Percentiles rank a stretch among this genome's conserved stretches.
phyloP scores from a whole-genome alignment of 2,888 invertebrate genomes.

The Ferrisia virgata region DNA sequence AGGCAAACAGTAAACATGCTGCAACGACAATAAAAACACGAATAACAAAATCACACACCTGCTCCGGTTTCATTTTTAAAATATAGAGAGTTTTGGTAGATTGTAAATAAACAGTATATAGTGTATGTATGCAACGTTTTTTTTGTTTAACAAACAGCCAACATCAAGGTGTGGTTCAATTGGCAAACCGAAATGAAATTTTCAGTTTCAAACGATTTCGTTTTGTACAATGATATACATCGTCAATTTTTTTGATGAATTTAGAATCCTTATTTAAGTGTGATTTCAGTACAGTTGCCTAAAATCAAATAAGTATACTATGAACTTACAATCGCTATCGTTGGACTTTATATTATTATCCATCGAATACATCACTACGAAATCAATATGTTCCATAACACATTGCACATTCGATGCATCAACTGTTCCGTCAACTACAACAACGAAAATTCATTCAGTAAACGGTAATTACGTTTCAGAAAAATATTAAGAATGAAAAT shows the following conservation, averaged over 20 bases:
- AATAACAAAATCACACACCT: not conserved
- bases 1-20: not conserved
- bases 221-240: too few relatives aligned
- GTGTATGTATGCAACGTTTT: not conserved
- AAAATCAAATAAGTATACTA: not conserved
- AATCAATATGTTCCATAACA: not conserved
- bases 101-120: not conserved
- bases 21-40: not conserved
- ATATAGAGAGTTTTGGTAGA: not conserved
- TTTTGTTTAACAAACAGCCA: not conserved
- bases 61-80: not conserved
- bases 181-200: too few relatives aligned
- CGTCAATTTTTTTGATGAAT: too few relatives aligned
- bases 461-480: too few relatives aligned
- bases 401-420: not conserved
- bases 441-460: not conserved
- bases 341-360: slow-evolving; percentile 39
- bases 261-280: too few relatives aligned
- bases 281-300: too few relatives aligned
- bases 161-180: not conserved
- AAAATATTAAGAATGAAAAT: too few relatives aligned
- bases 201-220: too few relatives aligned
- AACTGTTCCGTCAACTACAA: not conserved
- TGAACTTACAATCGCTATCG: slow-evolving; percentile 45
- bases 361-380: slow-evolving; percentile 35